A percentile compares a stretch with the other conserved stretches of the same genome.
Conservation (phyloP, 2,888 invertebrate genomes). For the Sceliomorpha sp. region DNA sequence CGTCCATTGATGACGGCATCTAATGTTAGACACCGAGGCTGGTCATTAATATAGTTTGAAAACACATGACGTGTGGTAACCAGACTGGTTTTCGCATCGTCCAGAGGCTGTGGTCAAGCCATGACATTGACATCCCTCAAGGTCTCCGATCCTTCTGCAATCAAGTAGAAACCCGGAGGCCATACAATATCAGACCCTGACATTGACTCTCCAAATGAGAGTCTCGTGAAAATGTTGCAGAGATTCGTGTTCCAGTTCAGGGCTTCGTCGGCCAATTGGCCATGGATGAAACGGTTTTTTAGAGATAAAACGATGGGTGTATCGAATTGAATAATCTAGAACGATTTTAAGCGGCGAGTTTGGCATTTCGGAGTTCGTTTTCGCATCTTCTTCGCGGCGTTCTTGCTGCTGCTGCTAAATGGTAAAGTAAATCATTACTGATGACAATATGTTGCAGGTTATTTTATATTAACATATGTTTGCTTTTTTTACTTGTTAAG, state of each 20-base stretch:
- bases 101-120: constrained; percentile 62
- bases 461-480: too few species aligned
- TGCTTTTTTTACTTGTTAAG: too few species aligned
- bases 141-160: constrained; percentile 60
- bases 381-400: too few species aligned
- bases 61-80: constrained; percentile 25
- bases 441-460: too few species aligned
- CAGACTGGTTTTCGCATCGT: constrained; percentile 71
- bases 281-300: too few species aligned
- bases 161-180: constrained; percentile 43
- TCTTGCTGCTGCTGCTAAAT: too few species aligned
- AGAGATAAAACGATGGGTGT: too few species aligned
- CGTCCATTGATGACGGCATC: constrained; percentile 27
- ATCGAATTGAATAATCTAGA: too few species aligned
- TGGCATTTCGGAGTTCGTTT: too few species aligned
- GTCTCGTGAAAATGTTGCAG: constrained; percentile 43
- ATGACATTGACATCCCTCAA: constrained; percentile 77
- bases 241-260: constrained; percentile 45
- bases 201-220: constrained; percentile 52
- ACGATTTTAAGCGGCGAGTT: too few species aligned
- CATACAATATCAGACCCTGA: constrained; percentile 45
- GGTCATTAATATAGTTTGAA: constrained; percentile 45
- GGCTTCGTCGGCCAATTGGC: constrained; percentile 15
- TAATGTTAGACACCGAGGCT: constrained; percentile 9
- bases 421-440: too few species aligned